These are phyloP conservation scores for Turnix velox DNA, from an alignment of 2,113 vertebrate genomes.

Conservation along the genomic window DNA sequence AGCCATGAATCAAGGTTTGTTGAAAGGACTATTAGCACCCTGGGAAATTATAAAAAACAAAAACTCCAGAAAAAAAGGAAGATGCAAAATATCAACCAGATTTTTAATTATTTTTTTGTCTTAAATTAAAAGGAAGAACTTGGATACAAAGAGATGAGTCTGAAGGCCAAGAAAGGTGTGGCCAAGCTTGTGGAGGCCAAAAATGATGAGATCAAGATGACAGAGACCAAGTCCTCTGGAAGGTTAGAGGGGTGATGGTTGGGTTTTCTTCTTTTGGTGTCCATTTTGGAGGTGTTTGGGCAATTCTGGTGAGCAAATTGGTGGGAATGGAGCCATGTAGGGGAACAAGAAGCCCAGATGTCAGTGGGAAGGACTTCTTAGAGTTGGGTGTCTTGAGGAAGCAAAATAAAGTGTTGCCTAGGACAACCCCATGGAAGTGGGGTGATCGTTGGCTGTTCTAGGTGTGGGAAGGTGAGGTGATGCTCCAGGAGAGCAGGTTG, in stretches of 20 bases:
- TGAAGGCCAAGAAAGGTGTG: not conserved
- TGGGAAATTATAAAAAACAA: not conserved
- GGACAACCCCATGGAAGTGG: not conserved
- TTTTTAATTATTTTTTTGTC: too few relatives aligned
- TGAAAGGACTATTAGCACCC: conserved; percentile 56
- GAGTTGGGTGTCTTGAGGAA: not conserved
- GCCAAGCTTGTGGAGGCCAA: not conserved
- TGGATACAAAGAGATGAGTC: not conserved
- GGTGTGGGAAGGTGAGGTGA: not conserved
- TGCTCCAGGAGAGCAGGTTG: not conserved
- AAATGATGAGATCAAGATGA: too few relatives aligned
- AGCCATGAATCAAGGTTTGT: conserved; percentile 43
- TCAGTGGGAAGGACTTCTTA: not conserved
- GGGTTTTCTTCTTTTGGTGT: not conserved
- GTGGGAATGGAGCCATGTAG: not conserved
- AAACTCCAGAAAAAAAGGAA: not conserved
- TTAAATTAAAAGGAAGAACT: not conserved
- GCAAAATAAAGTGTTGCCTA: not conserved
- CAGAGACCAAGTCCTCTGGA: not conserved
- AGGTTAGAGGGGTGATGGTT: not conserved
- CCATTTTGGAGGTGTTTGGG: not conserved
- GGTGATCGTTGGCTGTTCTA: not conserved
- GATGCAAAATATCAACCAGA: conserved; percentile 4
- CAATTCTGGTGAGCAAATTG: not conserved
- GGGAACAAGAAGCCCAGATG: not conserved